Conservation (phyloP, 2,888 invertebrate genomes). For the Empis stercorea region DNA sequence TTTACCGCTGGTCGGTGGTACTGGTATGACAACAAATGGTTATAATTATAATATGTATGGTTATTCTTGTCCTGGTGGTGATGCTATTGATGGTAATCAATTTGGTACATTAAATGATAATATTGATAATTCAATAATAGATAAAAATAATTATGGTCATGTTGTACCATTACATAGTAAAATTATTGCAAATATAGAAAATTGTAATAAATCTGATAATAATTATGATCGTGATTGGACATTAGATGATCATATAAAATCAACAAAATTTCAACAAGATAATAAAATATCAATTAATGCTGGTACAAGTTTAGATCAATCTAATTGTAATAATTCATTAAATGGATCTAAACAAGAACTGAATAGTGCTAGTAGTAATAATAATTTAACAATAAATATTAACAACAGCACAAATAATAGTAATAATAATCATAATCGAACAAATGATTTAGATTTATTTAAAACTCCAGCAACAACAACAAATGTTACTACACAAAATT, state of each 20-base stretch:
- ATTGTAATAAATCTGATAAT: constrained; percentile 35
- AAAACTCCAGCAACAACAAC: constrained; percentile 4
- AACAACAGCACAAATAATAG: background rate
- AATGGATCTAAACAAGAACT: constrained; percentile 33
- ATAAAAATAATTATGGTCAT: too few species aligned
- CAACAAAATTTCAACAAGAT: too few species aligned
- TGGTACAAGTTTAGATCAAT: too few species aligned
- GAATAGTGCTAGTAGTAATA: background rate
- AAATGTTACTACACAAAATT: too few species aligned
- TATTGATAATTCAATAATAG: too few species aligned
- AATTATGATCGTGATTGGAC: constrained; percentile 37
- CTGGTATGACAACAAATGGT: constrained; percentile 11
- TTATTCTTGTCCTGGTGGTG: constrained; percentile 10
- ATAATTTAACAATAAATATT: constrained; percentile 3
- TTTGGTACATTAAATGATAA: too few species aligned
- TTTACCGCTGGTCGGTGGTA: constrained; percentile 3
- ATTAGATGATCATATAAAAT: constrained; percentile 25
- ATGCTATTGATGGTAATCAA: constrained; percentile 2
- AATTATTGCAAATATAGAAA: constrained; percentile 52
- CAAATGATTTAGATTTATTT: constrained; percentile 12
- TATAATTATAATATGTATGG: constrained; percentile 13
- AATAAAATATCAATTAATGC: too few species aligned
- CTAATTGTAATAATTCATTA: constrained; percentile 30
- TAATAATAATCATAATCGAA: constrained; percentile 5
- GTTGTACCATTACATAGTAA: constrained; percentile 19